Conservation (phyloP, 1,140 invertebrate species). For the Neodiprion lecontei region DNA sequence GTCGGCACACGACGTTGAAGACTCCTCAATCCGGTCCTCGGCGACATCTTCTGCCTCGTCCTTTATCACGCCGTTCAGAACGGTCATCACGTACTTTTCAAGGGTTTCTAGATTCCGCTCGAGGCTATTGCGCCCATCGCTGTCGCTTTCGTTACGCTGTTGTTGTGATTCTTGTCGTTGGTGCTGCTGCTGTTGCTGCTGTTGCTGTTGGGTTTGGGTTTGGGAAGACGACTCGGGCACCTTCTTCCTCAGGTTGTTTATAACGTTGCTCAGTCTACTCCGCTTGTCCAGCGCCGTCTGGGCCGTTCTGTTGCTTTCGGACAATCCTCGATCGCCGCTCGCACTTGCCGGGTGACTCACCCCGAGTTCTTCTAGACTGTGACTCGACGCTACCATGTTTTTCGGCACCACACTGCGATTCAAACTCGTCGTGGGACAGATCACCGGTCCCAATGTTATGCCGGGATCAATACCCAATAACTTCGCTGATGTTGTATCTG, state of each 20-base stretch:
- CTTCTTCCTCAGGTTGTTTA: constrained; percentile 56
- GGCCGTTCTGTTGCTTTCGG: constrained; percentile 31
- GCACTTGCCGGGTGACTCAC: constrained; percentile 43
- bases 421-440: neutral
- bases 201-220: constrained; percentile 13
- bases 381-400: constrained; percentile 57
- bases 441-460: neutral
- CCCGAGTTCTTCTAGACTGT: constrained; percentile 49
- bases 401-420: constrained; percentile 10
- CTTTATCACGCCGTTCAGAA: constrained; percentile 56
- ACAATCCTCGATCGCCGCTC: constrained; percentile 28
- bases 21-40: constrained; percentile 35
- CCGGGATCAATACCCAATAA: constrained; percentile 35
- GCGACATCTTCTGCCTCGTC: constrained; percentile 36
- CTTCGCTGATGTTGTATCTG: constrained; percentile 51
- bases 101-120: constrained; percentile 53
- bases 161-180: neutral
- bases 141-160: constrained; percentile 29
- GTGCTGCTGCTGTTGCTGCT: constrained; percentile 3
- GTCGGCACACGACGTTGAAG: constrained; percentile 9
- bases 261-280: constrained; percentile 56
- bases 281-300: constrained; percentile 56
- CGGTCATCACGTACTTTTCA: constrained; percentile 59
- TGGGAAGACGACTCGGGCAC: constrained; percentile 38
- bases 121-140: constrained; percentile 43